phyloP scores from a whole-genome alignment of 2,888 invertebrate species.

The Drosophila tripunctata region DNA sequence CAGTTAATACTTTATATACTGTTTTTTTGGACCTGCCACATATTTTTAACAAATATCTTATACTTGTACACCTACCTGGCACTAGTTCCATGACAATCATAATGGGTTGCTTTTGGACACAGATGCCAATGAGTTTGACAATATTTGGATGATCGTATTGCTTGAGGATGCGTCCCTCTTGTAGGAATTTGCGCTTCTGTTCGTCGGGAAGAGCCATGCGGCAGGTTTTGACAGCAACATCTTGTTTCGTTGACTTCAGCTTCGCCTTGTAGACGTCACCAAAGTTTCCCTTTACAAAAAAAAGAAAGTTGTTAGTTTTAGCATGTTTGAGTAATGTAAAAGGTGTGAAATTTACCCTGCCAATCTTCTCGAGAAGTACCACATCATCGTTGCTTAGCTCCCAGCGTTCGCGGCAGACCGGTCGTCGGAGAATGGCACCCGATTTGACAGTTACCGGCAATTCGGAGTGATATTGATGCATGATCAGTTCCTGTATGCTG shows the following conservation, averaged over 20 bases:
- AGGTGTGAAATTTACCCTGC: slow-evolving; percentile 88
- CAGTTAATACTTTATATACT: too few species aligned
- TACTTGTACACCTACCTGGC: slow-evolving; percentile 84
- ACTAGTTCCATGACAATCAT: slow-evolving; percentile 99
- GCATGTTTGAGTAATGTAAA: rapidly evolving
- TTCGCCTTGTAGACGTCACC: slow-evolving; percentile 98
- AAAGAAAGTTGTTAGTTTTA: neutral
- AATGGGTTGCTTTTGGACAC: slow-evolving; percentile 98
- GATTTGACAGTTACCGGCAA: slow-evolving; percentile 96
- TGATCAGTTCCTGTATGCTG: slow-evolving; percentile 95
- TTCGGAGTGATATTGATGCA: slow-evolving; percentile 94
- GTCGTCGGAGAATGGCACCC: slow-evolving; percentile 93
- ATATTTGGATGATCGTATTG: slow-evolving; percentile 99
- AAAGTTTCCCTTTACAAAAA: slow-evolving; percentile 94
- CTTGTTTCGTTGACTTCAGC: slow-evolving; percentile 91
- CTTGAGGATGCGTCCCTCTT: slow-evolving; percentile 97
- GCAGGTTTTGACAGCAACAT: slow-evolving; percentile 98
- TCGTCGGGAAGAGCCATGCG: slow-evolving; percentile 97
- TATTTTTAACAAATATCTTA: too few species aligned
- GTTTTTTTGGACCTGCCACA: too few species aligned
- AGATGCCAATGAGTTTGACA: slow-evolving; percentile 97
- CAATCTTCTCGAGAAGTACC: slow-evolving; percentile 95
- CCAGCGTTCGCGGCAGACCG: slow-evolving; percentile 96
- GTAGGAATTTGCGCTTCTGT: slow-evolving; percentile 95
- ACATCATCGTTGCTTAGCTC: slow-evolving; percentile 98